Conservation (phyloP, 2,888 invertebrate species). For the Tuberolachnus salignus region DNA sequence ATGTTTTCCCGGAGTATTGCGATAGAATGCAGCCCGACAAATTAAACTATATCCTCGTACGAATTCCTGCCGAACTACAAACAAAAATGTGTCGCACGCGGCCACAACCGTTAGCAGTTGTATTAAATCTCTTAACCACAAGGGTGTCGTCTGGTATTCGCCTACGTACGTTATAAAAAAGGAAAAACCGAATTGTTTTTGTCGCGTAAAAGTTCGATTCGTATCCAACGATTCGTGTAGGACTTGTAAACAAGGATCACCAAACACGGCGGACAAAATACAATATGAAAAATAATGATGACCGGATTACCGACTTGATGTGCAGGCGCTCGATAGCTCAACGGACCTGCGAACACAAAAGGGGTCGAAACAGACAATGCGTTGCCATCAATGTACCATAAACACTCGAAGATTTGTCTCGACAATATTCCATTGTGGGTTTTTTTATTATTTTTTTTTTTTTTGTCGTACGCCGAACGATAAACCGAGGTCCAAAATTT, state of each 20-base stretch:
- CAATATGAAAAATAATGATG: neutral
- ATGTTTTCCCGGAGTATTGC: too few species aligned
- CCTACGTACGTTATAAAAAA: too few species aligned
- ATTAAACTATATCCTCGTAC: too few species aligned
- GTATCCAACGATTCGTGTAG: constrained; percentile 7
- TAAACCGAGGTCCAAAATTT: neutral
- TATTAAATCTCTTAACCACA: too few species aligned
- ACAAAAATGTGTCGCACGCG: too few species aligned
- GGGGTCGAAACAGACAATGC: constrained; percentile 15
- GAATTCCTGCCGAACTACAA: too few species aligned
- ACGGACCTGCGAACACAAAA: neutral
- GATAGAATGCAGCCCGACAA: too few species aligned
- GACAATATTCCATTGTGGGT: neutral
- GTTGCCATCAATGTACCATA: constrained; percentile 4
- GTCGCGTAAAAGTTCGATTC: neutral
- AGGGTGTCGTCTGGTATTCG: too few species aligned
- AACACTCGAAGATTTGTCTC: constrained; percentile 18
- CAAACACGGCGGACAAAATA: neutral
- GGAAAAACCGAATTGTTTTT: too few species aligned
- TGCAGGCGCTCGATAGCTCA: neutral
- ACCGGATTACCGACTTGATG: neutral
- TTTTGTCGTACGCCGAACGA: neutral
- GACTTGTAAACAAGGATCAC: neutral
- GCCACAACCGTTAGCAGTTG: too few species aligned
- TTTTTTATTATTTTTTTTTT: neutral